A percentile compares a stretch with the other conserved stretches of the same genome.
Conservation (phyloP, 2,113 vertebrate species). For the Micronycteris hirsuta region DNA sequence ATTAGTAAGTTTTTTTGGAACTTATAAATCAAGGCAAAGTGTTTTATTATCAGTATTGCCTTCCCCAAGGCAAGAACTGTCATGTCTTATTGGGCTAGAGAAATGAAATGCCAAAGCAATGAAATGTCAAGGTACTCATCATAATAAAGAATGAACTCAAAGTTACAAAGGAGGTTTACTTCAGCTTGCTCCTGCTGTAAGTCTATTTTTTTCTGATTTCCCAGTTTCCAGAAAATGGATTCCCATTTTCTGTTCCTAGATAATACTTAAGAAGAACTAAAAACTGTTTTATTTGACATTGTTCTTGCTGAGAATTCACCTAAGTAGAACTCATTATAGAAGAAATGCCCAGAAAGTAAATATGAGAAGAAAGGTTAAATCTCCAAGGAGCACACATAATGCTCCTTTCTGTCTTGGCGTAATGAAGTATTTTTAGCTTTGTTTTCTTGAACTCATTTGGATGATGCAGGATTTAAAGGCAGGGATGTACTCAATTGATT, state of each 20-base stretch:
- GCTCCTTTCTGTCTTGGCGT: neutral
- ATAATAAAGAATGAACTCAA: neutral
- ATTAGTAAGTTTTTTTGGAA: neutral
- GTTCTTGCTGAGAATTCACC: neutral
- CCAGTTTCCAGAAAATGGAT: neutral
- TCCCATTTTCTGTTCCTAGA: neutral
- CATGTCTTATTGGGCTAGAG: neutral
- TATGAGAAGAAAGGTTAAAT: neutral
- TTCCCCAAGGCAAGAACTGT: neutral
- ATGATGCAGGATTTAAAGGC: neutral
- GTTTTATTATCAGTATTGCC: neutral
- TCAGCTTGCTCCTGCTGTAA: neutral
- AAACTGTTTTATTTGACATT: neutral
- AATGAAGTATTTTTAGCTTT: neutral
- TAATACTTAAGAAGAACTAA: neutral
- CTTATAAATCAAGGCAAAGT: neutral
- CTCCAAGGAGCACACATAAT: neutral
- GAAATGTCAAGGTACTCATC: neutral
- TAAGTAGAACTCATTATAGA: neutral
- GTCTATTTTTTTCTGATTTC: neutral
- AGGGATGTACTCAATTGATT: neutral
- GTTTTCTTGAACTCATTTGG: neutral
- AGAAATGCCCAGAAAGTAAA: neutral
- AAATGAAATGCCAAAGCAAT: neutral
- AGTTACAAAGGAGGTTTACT: neutral